These are phyloP conservation scores for Tricholauxania praeusta DNA, from an alignment of 2,888 invertebrate genomes.

Conservation along the genomic window DNA sequence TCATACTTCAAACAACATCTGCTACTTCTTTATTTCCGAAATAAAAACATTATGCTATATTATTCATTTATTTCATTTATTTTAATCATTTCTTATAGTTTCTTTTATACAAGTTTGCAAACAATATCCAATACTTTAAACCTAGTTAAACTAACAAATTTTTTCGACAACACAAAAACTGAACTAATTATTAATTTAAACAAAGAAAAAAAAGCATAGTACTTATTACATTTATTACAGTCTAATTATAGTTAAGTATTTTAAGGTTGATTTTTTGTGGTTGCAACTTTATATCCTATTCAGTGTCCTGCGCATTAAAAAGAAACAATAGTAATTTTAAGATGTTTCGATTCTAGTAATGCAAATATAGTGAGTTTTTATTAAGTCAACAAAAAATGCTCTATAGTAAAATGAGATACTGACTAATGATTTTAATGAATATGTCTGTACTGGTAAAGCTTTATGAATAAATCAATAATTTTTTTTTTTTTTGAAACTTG, in stretches of 20 bases:
- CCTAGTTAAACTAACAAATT: slow-evolving; percentile 54
- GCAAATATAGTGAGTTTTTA: too few species aligned
- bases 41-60: slow-evolving; percentile 38
- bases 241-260: slow-evolving; percentile 48
- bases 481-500: too few species aligned
- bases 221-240: slow-evolving; percentile 45
- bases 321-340: too few species aligned
- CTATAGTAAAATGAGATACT: too few species aligned
- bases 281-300: background rate
- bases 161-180: slow-evolving; percentile 44
- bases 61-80: slow-evolving; percentile 51
- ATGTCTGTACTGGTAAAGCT: too few species aligned
- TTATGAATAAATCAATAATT: too few species aligned
- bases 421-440: too few species aligned
- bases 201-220: slow-evolving; percentile 17
- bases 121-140: slow-evolving; percentile 59
- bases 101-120: slow-evolving; percentile 54
- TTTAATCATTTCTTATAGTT: slow-evolving; percentile 48
- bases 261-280: slow-evolving; percentile 38
- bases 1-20: too few species aligned
- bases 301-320: too few species aligned
- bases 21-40: background rate
- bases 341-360: too few species aligned
- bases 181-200: slow-evolving; percentile 23
- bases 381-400: too few species aligned